phyloP scores from a whole-genome alignment of 2,797 vertebrate species.

The Gallirallus australis region DNA sequence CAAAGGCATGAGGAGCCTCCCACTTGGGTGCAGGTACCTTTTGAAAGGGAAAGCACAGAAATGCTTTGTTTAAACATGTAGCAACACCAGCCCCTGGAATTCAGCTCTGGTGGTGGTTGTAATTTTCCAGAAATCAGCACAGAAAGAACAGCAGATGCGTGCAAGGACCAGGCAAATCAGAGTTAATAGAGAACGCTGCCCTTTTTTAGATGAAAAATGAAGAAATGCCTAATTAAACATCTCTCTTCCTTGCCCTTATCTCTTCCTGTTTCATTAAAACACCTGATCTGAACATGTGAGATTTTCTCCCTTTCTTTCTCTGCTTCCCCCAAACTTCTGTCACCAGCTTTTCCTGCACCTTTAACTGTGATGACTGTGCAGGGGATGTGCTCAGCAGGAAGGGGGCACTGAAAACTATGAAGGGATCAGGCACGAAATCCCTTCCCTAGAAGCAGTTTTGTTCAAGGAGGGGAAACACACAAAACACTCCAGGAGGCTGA shows the following conservation, averaged over 20 bases:
- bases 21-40: fast-evolving
- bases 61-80: fast-evolving
- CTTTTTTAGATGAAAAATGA: not conserved
- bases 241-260: not conserved
- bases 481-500: not conserved
- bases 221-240: not conserved
- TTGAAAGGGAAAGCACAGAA: not conserved
- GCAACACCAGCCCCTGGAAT: not conserved
- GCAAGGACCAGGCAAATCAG: not conserved
- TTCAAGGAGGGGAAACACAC: not conserved
- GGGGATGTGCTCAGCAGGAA: not conserved
- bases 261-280: not conserved
- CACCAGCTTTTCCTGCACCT: not conserved
- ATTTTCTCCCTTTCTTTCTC: not conserved
- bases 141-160: not conserved
- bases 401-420: not conserved
- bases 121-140: not conserved
- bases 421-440: not conserved
- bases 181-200: not conserved
- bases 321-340: not conserved
- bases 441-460: not conserved
- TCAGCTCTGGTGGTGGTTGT: not conserved
- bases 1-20: not conserved
- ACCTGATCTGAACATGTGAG: not conserved
- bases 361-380: not conserved